These are phyloP conservation scores for Megaceryle torquata DNA, from an alignment of 2,113 vertebrate species.

Conservation along the genomic window DNA sequence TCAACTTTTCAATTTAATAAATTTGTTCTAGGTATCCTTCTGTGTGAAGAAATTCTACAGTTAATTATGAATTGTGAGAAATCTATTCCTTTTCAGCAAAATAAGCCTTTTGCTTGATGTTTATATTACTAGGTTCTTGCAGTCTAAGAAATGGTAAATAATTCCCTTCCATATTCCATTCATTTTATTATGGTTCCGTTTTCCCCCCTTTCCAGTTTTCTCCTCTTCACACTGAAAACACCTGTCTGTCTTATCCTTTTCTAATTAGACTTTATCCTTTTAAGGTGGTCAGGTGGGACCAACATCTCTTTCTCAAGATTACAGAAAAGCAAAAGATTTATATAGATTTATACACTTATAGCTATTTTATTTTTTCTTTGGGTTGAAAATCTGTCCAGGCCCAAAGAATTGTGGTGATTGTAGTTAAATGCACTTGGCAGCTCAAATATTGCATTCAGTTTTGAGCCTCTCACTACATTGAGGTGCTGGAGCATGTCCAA, in stretches of 20 bases:
- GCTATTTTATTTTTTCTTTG: background rate
- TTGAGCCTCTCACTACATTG: background rate
- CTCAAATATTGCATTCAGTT: background rate
- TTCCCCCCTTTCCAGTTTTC: background rate
- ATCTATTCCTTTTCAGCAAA: background rate
- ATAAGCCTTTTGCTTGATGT: background rate
- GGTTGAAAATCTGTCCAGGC: background rate
- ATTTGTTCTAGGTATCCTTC: background rate
- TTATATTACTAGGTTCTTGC: background rate
- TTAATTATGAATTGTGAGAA: background rate
- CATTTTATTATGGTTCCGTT: background rate
- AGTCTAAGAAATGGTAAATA: background rate
- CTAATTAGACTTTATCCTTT: background rate
- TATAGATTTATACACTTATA: background rate
- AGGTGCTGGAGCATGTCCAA: too few relatives aligned
- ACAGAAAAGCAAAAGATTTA: background rate
- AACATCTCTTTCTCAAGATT: background rate
- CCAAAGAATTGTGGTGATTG: background rate
- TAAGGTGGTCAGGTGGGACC: background rate
- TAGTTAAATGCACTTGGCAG: background rate
- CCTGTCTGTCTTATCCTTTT: background rate
- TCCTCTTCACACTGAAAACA: background rate
- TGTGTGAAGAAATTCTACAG: background rate
- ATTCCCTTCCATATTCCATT: background rate
- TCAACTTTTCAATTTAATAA: background rate